These are phyloP conservation scores for Drosophila mauritiana DNA, from an alignment of 1,140 invertebrate species.

Conservation along the genomic window DNA sequence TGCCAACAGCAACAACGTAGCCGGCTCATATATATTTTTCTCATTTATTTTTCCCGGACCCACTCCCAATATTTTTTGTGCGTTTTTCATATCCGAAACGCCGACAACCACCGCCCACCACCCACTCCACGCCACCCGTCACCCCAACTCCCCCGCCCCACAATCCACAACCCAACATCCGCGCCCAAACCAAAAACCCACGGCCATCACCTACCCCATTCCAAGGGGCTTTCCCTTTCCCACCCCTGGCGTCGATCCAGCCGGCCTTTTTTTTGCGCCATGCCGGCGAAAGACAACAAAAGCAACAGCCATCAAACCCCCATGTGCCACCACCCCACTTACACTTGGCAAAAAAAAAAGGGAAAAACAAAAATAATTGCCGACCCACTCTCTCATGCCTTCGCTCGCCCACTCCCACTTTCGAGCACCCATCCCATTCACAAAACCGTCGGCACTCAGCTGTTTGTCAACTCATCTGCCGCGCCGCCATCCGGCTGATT, in stretches of 20 bases:
- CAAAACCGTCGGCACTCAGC: slow-evolving; percentile 78
- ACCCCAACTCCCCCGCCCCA: neutral
- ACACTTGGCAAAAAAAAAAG: slow-evolving; percentile 33
- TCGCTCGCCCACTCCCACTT: slow-evolving; percentile 14
- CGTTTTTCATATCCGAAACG: slow-evolving; percentile 84
- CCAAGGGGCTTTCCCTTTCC: slow-evolving; percentile 11
- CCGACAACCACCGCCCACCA: slow-evolving; percentile 54
- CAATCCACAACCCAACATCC: neutral
- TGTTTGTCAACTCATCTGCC: slow-evolving; percentile 83
- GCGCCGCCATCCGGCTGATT: slow-evolving; percentile 73
- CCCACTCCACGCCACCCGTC: slow-evolving; percentile 3
- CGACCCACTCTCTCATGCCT: slow-evolving; percentile 20
- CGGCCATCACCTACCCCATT: slow-evolving; percentile 4
- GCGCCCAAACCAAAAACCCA: neutral
- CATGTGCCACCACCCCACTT: neutral
- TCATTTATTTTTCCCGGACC: slow-evolving; percentile 76
- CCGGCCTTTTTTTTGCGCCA: slow-evolving; percentile 73
- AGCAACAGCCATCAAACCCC: slow-evolving; percentile 9
- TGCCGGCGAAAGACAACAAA: slow-evolving; percentile 78
- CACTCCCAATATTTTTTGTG: slow-evolving; percentile 73
- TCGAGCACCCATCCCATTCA: slow-evolving; percentile 68
- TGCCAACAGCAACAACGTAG: slow-evolving; percentile 78
- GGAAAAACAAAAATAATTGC: slow-evolving; percentile 80
- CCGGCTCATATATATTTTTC: slow-evolving; percentile 82
- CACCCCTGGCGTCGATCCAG: slow-evolving; percentile 54